phyloP scores from a whole-genome alignment of 2,113 vertebrate species.

The Periophthalmus modestus region DNA sequence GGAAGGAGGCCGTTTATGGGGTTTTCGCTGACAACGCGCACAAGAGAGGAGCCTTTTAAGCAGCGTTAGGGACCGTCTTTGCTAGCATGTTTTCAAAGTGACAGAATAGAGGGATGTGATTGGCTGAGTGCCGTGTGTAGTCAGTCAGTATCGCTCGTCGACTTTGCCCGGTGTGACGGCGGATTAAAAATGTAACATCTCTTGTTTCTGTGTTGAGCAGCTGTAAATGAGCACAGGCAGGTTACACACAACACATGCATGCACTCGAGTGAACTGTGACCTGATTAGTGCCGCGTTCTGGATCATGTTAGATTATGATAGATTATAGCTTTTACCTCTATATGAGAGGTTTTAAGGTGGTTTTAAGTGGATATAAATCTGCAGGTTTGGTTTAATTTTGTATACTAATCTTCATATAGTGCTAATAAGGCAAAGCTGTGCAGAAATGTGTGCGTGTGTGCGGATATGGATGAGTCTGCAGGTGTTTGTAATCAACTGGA shows the following conservation, averaged over 20 bases:
- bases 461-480: too few relatives aligned
- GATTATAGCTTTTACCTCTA: too few relatives aligned
- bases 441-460: too few relatives aligned
- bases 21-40: constrained; percentile 17
- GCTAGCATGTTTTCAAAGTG: constrained; percentile 28
- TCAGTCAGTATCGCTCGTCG: constrained; percentile 23
- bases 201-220: constrained; percentile 42
- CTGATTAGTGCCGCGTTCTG: neutral
- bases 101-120: constrained; percentile 49
- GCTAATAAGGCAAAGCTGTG: too few relatives aligned
- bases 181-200: constrained; percentile 71
- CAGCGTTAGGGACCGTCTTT: constrained; percentile 29
- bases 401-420: too few relatives aligned
- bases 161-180: constrained; percentile 45
- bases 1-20: constrained; percentile 19
- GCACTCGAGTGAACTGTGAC: neutral
- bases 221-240: constrained; percentile 37
- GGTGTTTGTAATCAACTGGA: too few relatives aligned
- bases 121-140: constrained; percentile 74
- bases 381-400: too few relatives aligned
- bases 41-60: constrained; percentile 18
- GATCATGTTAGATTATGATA: neutral
- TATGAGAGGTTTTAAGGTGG: too few relatives aligned
- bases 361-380: too few relatives aligned
- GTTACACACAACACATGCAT: neutral